Percentiles rank a stretch among this genome's conserved stretches.
Evolutionary conservation across 1,140 invertebrate species (phyloP).

Genomic region (Heliconius melpomene): DNA sequence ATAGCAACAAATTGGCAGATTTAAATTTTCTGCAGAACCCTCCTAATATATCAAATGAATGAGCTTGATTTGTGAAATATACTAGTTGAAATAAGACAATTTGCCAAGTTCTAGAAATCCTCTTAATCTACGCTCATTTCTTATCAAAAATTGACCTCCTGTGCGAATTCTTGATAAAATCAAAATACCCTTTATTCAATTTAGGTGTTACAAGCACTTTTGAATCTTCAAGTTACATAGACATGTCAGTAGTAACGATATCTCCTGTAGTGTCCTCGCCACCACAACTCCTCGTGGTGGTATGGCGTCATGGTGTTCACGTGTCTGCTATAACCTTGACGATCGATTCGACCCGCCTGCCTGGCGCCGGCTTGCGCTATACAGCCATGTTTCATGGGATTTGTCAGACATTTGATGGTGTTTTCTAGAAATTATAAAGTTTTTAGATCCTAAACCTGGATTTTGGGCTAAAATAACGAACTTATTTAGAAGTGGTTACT

Average conservation of each 20-base stretch:
- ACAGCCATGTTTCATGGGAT: conserved; percentile 41
- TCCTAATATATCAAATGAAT: too few relatives aligned
- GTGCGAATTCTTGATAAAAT: not conserved
- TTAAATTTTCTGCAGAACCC: too few relatives aligned
- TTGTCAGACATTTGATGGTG: conserved; percentile 34
- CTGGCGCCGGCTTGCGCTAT: conserved; percentile 39
- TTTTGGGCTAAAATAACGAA: not conserved
- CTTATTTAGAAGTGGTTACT: not conserved
- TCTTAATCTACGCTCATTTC: not conserved
- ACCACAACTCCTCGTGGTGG: conserved; percentile 13
- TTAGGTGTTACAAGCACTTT: too few relatives aligned
- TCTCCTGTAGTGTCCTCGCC: not conserved
- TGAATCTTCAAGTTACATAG: too few relatives aligned
- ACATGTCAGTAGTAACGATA: too few relatives aligned
- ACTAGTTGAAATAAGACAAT: too few relatives aligned
- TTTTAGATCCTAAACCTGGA: not conserved
- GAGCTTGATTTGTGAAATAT: too few relatives aligned
- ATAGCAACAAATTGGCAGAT: too few relatives aligned
- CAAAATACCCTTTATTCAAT: too few relatives aligned
- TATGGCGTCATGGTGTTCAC: conserved; percentile 36
- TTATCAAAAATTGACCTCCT: not conserved
- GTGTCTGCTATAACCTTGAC: conserved; percentile 47
- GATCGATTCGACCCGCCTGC: conserved; percentile 45
- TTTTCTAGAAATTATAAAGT: conserved; percentile 17
- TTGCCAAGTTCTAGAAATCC: too few relatives aligned